Percentiles rank a stretch among this genome's conserved stretches.
Conservation (phyloP, 1,140 invertebrate genomes). For the Brachionus calyciflorus region DNA sequence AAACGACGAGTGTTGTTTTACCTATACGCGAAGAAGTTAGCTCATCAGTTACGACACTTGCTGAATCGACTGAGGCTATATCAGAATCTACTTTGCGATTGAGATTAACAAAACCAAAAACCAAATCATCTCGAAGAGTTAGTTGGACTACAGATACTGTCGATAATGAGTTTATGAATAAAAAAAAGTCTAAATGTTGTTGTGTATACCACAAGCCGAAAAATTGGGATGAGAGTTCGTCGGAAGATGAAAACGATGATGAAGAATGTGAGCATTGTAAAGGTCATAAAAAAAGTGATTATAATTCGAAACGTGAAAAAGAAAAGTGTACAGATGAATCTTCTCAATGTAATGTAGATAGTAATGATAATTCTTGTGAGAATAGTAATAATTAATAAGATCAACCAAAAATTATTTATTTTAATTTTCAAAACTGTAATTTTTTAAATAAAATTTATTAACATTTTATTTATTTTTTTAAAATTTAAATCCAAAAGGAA, state of each 20-base stretch:
- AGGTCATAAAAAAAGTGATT: conserved; percentile 37
- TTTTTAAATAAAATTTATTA: no score
- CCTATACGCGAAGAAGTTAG: neutral
- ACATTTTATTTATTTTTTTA: no score
- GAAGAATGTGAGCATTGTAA: conserved; percentile 43
- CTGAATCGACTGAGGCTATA: neutral
- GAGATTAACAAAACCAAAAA: neutral
- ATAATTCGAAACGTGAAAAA: neutral
- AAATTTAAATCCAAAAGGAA: no score
- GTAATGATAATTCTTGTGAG: neutral
- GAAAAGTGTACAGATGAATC: neutral
- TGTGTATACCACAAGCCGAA: conserved; percentile 59
- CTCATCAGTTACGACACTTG: no score
- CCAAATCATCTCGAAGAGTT: conserved; percentile 63
- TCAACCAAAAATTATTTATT: no score
- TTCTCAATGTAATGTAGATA: neutral
- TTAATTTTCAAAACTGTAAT: no score
- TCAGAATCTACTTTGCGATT: neutral
- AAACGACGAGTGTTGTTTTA: neutral
- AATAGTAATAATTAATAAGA: neutral
- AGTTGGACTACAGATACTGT: conserved; percentile 81
- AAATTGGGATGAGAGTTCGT: conserved; percentile 20
- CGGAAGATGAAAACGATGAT: conserved; percentile 39
- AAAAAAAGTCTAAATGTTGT: conserved; percentile 85
- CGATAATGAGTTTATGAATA: conserved; percentile 86